Conservation (phyloP, 2,113 vertebrate species). For the Cyanoramphus novaezelandiae region DNA sequence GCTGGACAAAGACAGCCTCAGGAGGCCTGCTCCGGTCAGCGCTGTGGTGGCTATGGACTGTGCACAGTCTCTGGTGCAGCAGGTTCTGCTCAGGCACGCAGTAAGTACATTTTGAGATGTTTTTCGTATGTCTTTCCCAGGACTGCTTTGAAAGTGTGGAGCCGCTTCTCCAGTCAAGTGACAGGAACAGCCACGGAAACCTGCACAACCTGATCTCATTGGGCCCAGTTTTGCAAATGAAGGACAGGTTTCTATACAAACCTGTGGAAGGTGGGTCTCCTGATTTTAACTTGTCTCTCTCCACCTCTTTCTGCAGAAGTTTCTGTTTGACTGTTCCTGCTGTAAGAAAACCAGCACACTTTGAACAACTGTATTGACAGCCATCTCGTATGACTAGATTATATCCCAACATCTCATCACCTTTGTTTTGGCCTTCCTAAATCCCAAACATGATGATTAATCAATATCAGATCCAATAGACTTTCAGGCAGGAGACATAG, state of each 20-base stretch:
- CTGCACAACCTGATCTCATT: conserved; percentile 31
- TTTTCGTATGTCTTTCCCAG: background rate
- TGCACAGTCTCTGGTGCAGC: background rate
- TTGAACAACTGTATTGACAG: background rate
- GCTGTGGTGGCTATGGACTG: too few relatives aligned
- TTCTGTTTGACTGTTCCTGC: background rate
- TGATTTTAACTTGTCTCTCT: background rate
- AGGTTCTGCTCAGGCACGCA: background rate
- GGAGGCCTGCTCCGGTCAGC: rapidly evolving
- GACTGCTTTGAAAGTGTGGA: background rate
- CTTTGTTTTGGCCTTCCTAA: background rate
- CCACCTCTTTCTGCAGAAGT: background rate
- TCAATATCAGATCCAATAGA: background rate
- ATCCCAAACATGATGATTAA: background rate
- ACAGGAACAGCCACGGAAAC: background rate
- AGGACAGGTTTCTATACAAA: background rate
- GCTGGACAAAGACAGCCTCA: background rate
- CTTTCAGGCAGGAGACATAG: background rate
- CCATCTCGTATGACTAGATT: background rate
- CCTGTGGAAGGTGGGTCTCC: background rate
- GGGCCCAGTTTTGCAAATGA: background rate
- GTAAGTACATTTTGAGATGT: background rate
- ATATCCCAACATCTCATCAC: background rate
- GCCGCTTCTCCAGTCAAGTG: background rate
- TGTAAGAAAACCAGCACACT: background rate